These are phyloP conservation scores for Agrypnia vestita DNA, from an alignment of 1,140 invertebrate species.

Conservation along the genomic window DNA sequence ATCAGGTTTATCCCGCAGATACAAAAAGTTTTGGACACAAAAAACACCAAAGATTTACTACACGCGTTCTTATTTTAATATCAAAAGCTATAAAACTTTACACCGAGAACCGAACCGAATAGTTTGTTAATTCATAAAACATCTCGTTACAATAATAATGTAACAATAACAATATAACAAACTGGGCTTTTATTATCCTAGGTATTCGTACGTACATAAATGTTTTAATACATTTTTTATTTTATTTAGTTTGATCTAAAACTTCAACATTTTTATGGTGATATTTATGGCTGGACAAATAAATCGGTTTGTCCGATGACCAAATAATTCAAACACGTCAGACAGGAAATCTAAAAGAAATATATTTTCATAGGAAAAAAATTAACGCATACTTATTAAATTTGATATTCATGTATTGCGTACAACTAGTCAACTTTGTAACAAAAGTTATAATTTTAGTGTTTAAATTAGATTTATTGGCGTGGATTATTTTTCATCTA, in stretches of 20 bases:
- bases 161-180: neutral
- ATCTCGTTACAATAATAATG: slow-evolving; percentile 47
- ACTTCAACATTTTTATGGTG: neutral
- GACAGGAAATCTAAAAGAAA: no score
- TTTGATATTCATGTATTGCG: no score
- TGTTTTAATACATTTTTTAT: neutral
- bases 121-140: slow-evolving; percentile 47
- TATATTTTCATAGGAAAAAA: no score
- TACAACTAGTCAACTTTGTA: no score
- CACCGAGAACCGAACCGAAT: slow-evolving; percentile 4
- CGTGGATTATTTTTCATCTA: no score
- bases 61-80: neutral
- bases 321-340: slow-evolving; percentile 20
- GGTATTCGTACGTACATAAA: neutral
- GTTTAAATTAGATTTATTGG: no score
- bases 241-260: neutral
- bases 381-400: no score
- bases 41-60: neutral
- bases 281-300: slow-evolving; percentile 48
- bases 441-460: no score
- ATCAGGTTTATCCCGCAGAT: neutral
- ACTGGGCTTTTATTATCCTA: neutral
- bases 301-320: slow-evolving; percentile 41
- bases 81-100: slow-evolving; percentile 41
- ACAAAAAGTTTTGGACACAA: neutral